These are phyloP conservation scores for Pachypanchax playfairii DNA, from an alignment of 2,113 vertebrate genomes.

Conservation along the genomic window DNA sequence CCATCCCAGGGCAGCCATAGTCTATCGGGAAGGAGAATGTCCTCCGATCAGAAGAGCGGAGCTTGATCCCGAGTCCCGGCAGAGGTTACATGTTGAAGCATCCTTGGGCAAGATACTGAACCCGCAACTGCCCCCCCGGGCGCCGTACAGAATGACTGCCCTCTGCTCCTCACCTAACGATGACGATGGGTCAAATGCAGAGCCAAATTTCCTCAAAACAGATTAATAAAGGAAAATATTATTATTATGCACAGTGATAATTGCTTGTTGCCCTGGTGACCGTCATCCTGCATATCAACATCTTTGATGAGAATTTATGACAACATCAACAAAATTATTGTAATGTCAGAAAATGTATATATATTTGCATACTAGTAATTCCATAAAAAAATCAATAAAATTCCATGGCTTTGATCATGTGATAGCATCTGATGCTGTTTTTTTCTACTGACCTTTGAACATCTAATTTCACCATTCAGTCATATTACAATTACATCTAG, in stretches of 20 bases:
- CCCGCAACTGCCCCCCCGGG: no score
- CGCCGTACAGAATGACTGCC: no score
- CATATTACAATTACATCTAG: conserved; percentile 3
- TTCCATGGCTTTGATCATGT: background rate
- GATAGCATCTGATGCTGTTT: background rate
- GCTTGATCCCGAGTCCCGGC: no score
- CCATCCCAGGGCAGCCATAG: no score
- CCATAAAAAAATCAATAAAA: background rate
- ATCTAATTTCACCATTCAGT: background rate
- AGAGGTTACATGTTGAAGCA: no score
- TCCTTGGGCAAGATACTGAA: no score
- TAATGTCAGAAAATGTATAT: background rate
- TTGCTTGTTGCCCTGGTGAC: background rate
- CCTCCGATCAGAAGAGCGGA: no score
- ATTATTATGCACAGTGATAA: background rate
- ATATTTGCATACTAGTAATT: background rate
- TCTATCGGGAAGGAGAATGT: no score
- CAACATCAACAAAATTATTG: background rate
- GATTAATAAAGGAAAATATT: no score
- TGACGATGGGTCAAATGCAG: no score
- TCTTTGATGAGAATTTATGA: background rate
- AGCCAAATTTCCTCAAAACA: no score
- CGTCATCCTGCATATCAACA: background rate
- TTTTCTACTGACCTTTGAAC: background rate
- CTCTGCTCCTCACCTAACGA: no score